Evolutionary conservation across 2,888 invertebrate genomes (phyloP), one percentile per base, ranked within the genome.

Genomic region (Chromoteleia sp.): DNA sequence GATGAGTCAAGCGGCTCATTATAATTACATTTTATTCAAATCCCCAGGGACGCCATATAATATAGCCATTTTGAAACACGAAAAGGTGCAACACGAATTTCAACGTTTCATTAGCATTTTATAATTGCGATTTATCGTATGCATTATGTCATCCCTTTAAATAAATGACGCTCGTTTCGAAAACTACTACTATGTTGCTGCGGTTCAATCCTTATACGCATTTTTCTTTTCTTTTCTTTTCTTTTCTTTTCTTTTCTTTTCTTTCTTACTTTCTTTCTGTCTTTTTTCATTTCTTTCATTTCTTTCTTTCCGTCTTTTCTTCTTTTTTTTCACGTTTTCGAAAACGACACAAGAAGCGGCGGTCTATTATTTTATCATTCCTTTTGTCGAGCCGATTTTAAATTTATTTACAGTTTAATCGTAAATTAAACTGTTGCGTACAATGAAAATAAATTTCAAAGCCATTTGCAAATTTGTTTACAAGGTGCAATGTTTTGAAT

Each of bases 1-100:
- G 77, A 73, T 68, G 79, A 74, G 59, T 71, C 70, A 76, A 67
- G 52, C 70, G 63, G 73, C 74, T 63, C 81, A 78, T 82, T 82
- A 68, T 82, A 82, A 77, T 82, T 77, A 82, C 80, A 80, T 80
- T 80, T 80, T 80, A 80, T 80, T 80, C 80, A 74, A 80, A 80
- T 75, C 75, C 70, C 74, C 75, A 75, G 75, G 75, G 80, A 79
- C 78, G 79, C 74, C 79, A 74, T 80, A 80, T 79, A 79, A 79
- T 79, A 79, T 79, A 79, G 74, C 68, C 79, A 79, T 79, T 79
- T 79, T 74, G 80, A 80, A 80, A 80, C 80, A 74, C 80, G 80
- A 80, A 80, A 68, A 80, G 80, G 65, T 75, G 81, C 75, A 75
- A 81, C 75, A 75, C 74, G 74, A 80, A 80, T 80, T 80, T 75